Evolutionary conservation across 2,888 invertebrate genomes (phyloP).

Genomic region (Sipunculus nudus): DNA sequence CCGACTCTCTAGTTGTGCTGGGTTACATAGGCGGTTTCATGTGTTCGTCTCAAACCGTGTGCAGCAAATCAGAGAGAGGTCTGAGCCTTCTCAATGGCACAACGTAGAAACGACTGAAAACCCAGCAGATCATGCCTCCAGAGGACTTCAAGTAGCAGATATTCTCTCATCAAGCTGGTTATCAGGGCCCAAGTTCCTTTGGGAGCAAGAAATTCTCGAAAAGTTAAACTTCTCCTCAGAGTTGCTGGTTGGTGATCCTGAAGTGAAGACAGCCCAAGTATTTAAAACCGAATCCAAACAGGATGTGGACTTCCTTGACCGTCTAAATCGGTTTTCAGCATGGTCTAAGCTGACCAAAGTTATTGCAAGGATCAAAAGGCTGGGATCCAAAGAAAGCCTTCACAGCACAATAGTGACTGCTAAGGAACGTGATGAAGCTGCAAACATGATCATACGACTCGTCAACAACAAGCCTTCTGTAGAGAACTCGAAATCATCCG

Average conservation of each 20-base stretch:
- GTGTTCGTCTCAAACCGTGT: constrained; percentile 47
- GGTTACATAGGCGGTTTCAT: constrained; percentile 39
- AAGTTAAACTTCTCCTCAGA: background rate
- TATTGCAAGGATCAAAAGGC: too few species aligned
- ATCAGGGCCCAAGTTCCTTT: constrained; percentile 23
- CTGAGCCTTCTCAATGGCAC: constrained; percentile 35
- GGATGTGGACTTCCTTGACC: too few species aligned
- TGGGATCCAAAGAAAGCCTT: too few species aligned
- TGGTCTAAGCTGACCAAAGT: too few species aligned
- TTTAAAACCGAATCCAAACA: too few species aligned
- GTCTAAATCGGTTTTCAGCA: too few species aligned
- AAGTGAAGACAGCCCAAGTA: background rate
- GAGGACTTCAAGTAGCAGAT: constrained; percentile 31
- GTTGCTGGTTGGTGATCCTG: background rate
- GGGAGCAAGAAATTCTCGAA: constrained; percentile 9
- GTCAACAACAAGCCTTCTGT: too few species aligned
- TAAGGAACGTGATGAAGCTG: too few species aligned
- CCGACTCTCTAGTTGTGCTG: constrained; percentile 22
- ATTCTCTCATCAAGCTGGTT: constrained; percentile 22
- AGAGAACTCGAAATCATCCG: too few species aligned
- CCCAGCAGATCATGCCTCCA: constrained; percentile 53
- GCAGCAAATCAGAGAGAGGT: constrained; percentile 32
- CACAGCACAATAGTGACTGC: too few species aligned
- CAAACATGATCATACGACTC: too few species aligned
- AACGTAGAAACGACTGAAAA: constrained; percentile 46